Conservation (phyloP, 2,888 invertebrate species). For the Spisula subtruncata region DNA sequence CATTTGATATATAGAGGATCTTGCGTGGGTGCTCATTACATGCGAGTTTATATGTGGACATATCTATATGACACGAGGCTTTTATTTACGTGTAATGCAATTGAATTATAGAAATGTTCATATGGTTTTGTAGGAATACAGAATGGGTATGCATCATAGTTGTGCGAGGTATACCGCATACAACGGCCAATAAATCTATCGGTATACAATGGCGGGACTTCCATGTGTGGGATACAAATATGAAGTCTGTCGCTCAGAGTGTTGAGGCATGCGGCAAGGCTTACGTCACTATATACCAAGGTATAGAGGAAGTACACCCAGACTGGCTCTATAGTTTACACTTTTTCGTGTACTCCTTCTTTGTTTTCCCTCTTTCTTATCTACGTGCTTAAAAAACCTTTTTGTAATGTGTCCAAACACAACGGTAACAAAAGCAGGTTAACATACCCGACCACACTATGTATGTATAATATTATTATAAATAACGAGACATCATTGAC, state of each 20-base stretch:
- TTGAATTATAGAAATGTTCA: too few relatives aligned
- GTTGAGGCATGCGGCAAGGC: conserved; percentile 73
- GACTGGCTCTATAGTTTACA: neutral
- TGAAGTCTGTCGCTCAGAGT: conserved; percentile 63
- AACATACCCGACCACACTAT: too few relatives aligned
- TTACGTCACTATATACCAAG: conserved; percentile 72
- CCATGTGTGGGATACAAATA: conserved; percentile 66
- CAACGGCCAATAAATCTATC: conserved; percentile 63
- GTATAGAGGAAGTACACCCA: neutral
- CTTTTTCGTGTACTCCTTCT: too few relatives aligned
- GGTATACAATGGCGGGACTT: conserved; percentile 72
- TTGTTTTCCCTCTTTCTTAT: neutral
- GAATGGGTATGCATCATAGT: conserved; percentile 71
- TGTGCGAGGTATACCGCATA: conserved; percentile 70
- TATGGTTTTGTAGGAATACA: conserved; percentile 46
- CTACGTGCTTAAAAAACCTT: neutral
- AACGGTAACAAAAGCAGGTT: too few relatives aligned
- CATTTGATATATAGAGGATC: too few relatives aligned
- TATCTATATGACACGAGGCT: too few relatives aligned
- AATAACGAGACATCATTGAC: too few relatives aligned
- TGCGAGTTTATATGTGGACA: too few relatives aligned
- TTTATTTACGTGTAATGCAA: too few relatives aligned
- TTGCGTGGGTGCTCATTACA: too few relatives aligned
- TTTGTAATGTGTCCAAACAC: too few relatives aligned
- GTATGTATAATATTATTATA: too few relatives aligned